Conservation (phyloP, 2,113 vertebrate genomes). For the Pygoscelis antarcticus region DNA sequence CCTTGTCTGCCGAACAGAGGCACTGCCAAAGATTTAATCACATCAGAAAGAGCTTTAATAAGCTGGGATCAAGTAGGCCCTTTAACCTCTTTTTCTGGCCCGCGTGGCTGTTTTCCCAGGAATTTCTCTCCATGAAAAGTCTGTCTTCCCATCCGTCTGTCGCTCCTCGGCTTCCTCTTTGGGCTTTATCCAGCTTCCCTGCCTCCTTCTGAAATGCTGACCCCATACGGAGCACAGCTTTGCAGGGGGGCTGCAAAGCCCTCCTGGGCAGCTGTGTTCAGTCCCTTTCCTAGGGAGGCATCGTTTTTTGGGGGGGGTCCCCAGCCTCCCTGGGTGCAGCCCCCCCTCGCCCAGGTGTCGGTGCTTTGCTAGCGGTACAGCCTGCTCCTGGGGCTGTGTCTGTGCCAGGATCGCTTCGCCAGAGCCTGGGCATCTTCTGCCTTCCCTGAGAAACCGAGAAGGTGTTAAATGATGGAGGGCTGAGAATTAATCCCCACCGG, state of each 20-base stretch:
- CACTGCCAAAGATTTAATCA: constrained; percentile 33
- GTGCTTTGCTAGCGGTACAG: neutral
- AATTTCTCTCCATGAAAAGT: neutral
- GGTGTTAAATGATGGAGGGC: neutral
- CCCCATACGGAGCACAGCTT: rapidly evolving
- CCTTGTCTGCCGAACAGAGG: neutral
- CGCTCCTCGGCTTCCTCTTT: neutral
- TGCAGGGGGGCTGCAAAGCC: neutral
- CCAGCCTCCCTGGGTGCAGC: neutral
- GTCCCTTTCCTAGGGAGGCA: neutral
- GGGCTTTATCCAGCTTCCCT: neutral
- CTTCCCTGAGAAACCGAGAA: rapidly evolving
- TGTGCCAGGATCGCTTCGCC: neutral
- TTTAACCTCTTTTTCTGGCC: constrained; percentile 16
- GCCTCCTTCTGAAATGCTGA: neutral
- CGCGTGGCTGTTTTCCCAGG: rapidly evolving
- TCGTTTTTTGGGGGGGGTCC: neutral
- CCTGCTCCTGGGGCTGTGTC: neutral
- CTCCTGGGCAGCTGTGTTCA: neutral
- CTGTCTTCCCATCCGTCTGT: neutral
- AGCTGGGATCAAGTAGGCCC: constrained; percentile 17
- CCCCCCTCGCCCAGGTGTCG: rapidly evolving
- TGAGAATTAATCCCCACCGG: rapidly evolving
- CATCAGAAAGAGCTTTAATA: constrained; percentile 37
- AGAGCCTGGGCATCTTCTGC: neutral